These are phyloP conservation scores for Columbina picui DNA, from an alignment of 2,113 vertebrate species.

Conservation along the genomic window DNA sequence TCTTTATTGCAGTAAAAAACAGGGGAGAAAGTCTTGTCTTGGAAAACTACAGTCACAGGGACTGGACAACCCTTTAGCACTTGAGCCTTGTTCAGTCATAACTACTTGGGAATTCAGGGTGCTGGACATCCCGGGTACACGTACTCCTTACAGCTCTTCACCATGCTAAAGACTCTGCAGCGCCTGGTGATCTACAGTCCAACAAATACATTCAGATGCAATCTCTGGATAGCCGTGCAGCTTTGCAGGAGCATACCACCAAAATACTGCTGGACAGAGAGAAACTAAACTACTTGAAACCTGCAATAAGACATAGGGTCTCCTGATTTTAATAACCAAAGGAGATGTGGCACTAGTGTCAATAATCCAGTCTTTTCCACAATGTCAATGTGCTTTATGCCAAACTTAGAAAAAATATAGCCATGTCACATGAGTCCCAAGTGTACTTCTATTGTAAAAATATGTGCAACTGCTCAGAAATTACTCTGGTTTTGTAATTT, in stretches of 20 bases:
- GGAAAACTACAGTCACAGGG: neutral
- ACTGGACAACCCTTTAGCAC: neutral
- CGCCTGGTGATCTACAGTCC: neutral
- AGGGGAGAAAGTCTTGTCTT: neutral
- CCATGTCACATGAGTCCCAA: neutral
- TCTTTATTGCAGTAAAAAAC: neutral
- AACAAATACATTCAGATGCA: neutral
- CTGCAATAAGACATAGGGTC: neutral
- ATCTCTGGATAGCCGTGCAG: neutral
- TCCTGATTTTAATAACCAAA: neutral
- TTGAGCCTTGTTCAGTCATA: neutral
- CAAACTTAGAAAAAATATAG: neutral
- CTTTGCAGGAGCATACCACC: neutral
- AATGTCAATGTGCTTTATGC: neutral
- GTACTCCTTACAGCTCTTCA: neutral
- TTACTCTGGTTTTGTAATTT: neutral
- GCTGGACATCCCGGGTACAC: fast-evolving
- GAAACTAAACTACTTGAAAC: neutral
- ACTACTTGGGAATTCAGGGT: neutral
- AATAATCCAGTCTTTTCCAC: neutral
- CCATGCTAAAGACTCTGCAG: neutral
- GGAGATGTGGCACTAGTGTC: neutral
- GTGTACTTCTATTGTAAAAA: neutral
- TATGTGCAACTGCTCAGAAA: neutral
- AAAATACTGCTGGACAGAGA: neutral